Base-by-base conservation (phyloP, 35 echinoderm and acorn worm genomes). In the Ophiothrix spiculata region DNA sequence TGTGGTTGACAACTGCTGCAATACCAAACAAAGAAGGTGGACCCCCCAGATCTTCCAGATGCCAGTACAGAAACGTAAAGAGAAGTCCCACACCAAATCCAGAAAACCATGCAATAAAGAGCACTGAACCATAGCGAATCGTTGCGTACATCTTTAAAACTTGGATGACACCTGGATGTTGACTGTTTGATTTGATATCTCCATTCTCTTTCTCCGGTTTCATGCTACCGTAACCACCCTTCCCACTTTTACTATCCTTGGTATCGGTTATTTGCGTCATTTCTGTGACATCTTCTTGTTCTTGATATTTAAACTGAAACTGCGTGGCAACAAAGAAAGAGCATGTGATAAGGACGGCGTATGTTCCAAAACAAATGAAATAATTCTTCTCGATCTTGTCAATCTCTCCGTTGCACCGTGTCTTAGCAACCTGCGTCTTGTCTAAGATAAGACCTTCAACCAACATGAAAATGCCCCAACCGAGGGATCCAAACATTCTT, bases 51-150 rank as follows among this genome's bases (percentile, higher is more conserved):
- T 90, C 88, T 56, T 97, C 87, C 0, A 97, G 79, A 80, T 97
- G 94, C 87, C 91, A 97, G 40, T 97, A 97, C 28, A 97, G 84
- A 49, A 97, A 97, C 0, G 94, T 91, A 75, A 97, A 97, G 75
- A 97, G 80, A 0, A 97, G 80, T 0, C 94, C 94, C 40, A 90
- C 90, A 2, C 94, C 91, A 49, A 97, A 97, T 4, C 94, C 94
- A 21, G 94, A 83, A 88, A 93, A 97, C 91, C 91, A 97, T 38
- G 88, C 91, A 28, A 97, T 79, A 73, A 77, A 97, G 31, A 97
- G 75, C 1, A 97, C 94, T 0, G 94, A 93, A 25, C 94, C 94
- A 49, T 97, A 97, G 3, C 85, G 83, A 33, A 97, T 64, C 41
- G 83, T 93, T 31, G 83, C 87, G 85, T 88, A 97, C 88, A 93